These are phyloP conservation scores for Leptopilina syphax DNA, from an alignment of 2,888 invertebrate genomes.

Conservation along the genomic window DNA sequence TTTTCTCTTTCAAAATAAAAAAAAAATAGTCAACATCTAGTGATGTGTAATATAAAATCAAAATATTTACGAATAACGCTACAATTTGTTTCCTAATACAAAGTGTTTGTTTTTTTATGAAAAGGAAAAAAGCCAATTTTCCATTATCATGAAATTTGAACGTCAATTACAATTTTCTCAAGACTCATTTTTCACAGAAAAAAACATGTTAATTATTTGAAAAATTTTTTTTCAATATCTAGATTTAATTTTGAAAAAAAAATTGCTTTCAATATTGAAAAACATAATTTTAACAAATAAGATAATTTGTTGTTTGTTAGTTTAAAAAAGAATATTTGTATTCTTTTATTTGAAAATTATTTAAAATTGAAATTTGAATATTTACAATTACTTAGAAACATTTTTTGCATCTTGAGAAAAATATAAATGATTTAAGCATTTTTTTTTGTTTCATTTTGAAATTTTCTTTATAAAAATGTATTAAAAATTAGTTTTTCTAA, in stretches of 20 bases:
- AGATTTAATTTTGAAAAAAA: too few species aligned
- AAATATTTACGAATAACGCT: conserved; percentile 10
- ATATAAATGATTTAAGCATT: conserved; percentile 5
- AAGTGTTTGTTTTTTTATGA: background rate
- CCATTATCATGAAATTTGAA: background rate
- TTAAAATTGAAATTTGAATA: too few species aligned
- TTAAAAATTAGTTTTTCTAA: background rate
- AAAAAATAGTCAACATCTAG: background rate
- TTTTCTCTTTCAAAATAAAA: background rate
- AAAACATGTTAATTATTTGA: too few species aligned
- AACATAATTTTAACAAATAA: too few species aligned
- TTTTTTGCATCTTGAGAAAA: background rate
- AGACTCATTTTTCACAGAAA: background rate
- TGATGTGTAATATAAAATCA: background rate
- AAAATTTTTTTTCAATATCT: too few species aligned
- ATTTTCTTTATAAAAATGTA: background rate
- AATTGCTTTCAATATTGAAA: too few species aligned
- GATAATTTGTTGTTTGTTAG: too few species aligned
- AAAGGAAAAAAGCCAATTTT: conserved; percentile 8
- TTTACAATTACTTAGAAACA: background rate
- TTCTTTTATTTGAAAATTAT: too few species aligned
- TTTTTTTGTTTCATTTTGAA: background rate
- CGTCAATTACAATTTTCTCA: conserved; percentile 2
- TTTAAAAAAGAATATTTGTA: too few species aligned
- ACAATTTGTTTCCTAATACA: conserved; percentile 7